phyloP scores from a whole-genome alignment of 2,113 vertebrate species.

The Catharus bicknelli region DNA sequence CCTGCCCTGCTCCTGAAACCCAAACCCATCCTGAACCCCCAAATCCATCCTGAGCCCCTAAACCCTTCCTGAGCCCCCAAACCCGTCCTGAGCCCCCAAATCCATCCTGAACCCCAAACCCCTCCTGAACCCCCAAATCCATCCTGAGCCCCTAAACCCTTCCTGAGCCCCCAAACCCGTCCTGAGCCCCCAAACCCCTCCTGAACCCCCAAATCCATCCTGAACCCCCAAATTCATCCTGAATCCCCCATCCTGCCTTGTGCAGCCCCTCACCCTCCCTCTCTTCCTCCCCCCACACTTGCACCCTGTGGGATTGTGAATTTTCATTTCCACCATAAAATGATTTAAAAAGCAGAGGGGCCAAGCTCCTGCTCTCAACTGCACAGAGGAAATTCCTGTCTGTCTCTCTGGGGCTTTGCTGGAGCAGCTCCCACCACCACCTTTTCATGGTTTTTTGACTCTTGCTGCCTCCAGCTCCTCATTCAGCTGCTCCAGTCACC shows the following conservation, averaged over 20 bases:
- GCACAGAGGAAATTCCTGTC: conserved; percentile 42
- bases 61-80: too few relatives aligned
- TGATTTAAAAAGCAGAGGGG: conserved; percentile 28
- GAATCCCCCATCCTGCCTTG: background rate
- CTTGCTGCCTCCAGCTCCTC: background rate
- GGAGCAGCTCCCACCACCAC: background rate
- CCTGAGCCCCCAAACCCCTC: too few relatives aligned
- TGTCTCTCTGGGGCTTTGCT: conserved; percentile 8
- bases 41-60: too few relatives aligned
- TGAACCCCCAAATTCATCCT: too few relatives aligned
- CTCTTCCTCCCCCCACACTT: background rate
- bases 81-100: too few relatives aligned
- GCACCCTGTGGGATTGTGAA: background rate
- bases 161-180: too few relatives aligned
- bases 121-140: too few relatives aligned
- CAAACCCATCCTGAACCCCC: too few relatives aligned
- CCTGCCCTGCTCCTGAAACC: background rate
- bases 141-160: too few relatives aligned
- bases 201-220: too few relatives aligned
- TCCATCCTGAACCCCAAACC: too few relatives aligned
- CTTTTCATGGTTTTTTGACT: background rate
- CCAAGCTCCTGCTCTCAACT: background rate
- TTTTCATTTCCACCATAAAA: background rate
- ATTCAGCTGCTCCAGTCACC: background rate
- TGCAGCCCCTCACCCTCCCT: background rate